A percentile compares a stretch with the other conserved stretches of the same genome.
Conservation (phyloP, 2,888 invertebrate genomes). For the Drosophila flavopinicola region DNA sequence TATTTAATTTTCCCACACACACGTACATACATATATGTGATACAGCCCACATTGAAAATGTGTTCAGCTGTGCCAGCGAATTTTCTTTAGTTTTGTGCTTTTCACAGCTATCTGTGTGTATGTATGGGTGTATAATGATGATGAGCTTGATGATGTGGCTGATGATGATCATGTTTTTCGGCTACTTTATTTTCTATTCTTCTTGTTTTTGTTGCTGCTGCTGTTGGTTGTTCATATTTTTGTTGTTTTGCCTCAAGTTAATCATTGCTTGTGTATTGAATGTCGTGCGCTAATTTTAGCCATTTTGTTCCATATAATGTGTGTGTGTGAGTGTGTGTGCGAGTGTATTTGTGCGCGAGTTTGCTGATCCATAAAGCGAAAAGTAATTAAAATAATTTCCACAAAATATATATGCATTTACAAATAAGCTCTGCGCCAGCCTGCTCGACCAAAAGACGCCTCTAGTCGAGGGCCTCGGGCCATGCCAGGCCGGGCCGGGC, state of each 20-base stretch:
- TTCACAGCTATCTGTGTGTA: slow-evolving; percentile 21
- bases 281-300: slow-evolving; percentile 80
- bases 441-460: slow-evolving; percentile 12
- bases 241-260: slow-evolving; percentile 69
- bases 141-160: slow-evolving; percentile 25
- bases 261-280: slow-evolving; percentile 78
- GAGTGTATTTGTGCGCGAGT: slow-evolving; percentile 27
- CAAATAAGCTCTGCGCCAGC: slow-evolving; percentile 5
- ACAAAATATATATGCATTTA: slow-evolving; percentile 45
- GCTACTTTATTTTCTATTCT: slow-evolving; percentile 73
- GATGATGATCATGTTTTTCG: slow-evolving; percentile 55
- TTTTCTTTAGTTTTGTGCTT: slow-evolving; percentile 37
- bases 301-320: slow-evolving; percentile 75
- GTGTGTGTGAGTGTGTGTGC: slow-evolving; percentile 16
- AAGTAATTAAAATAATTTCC: slow-evolving; percentile 76
- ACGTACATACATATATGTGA: slow-evolving; percentile 4
- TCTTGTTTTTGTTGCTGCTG: slow-evolving; percentile 31
- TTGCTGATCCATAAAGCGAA: slow-evolving; percentile 71
- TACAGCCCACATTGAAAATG: slow-evolving; percentile 28
- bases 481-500: slow-evolving; percentile 69
- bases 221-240: slow-evolving; percentile 63
- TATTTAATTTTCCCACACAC: slow-evolving; percentile 74
- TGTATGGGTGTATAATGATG: slow-evolving; percentile 30
- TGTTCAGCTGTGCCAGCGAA: slow-evolving; percentile 55
- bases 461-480: slow-evolving; percentile 24